Percentiles rank a stretch among this genome's conserved stretches.
phyloP scores from a whole-genome alignment of 2,113 vertebrate genomes.

The Anhinga rufa region DNA sequence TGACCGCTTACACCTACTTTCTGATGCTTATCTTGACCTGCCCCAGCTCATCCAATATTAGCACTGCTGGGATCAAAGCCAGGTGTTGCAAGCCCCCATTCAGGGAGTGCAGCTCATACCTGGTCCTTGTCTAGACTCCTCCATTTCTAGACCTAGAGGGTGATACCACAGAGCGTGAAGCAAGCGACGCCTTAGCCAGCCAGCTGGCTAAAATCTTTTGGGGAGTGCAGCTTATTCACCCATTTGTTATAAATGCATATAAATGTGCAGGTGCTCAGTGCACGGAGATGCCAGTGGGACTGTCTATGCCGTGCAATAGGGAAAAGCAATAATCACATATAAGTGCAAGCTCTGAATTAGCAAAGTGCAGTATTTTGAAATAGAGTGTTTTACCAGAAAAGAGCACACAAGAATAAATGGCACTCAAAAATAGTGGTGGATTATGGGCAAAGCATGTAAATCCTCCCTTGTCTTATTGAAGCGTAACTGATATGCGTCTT shows the following conservation, averaged over 20 bases:
- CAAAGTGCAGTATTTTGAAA: neutral
- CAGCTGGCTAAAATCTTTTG: neutral
- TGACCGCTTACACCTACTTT: slow-evolving; percentile 19
- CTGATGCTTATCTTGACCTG: slow-evolving; percentile 27
- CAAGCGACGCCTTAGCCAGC: neutral
- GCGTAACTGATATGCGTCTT: neutral
- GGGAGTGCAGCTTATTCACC: neutral
- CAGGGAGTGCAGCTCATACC: neutral
- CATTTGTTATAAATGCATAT: neutral
- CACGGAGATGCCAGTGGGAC: neutral
- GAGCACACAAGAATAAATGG: neutral
- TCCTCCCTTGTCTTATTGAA: neutral
- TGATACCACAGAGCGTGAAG: neutral
- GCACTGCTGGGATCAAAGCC: neutral
- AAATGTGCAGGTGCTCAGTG: neutral
- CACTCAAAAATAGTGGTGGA: neutral
- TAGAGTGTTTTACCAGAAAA: neutral
- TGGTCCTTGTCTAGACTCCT: neutral
- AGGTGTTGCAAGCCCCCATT: neutral
- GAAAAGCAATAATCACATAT: neutral
- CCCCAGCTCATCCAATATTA: neutral
- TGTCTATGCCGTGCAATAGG: rapidly evolving
- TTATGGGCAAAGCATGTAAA: neutral
- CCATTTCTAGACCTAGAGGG: neutral
- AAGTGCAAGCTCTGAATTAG: neutral